phyloP scores from a whole-genome alignment of 2,888 invertebrate species.

The Drosophila pseudotalamancana region DNA sequence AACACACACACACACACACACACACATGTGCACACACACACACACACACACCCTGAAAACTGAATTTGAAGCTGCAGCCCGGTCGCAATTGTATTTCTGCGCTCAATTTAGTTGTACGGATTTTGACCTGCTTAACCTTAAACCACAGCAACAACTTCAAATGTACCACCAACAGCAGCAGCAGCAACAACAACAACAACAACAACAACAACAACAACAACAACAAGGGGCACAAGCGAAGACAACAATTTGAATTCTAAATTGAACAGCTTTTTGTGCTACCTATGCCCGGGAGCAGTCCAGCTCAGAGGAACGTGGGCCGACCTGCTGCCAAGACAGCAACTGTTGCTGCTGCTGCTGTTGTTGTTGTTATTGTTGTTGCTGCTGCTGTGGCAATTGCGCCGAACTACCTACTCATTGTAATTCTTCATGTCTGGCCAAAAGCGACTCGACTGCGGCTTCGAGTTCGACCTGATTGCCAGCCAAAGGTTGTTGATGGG shows the following conservation, averaged over 20 bases:
- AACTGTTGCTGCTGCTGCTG: conserved; percentile 10
- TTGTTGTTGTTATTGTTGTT: conserved; percentile 30
- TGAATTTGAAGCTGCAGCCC: conserved; percentile 46
- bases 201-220: conserved; percentile 21
- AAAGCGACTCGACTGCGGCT: conserved; percentile 58
- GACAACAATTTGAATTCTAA: conserved; percentile 81
- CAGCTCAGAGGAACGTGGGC: conserved; percentile 69
- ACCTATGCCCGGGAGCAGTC: conserved; percentile 76
- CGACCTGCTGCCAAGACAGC: conserved; percentile 75
- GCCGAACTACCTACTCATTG: conserved; percentile 80
- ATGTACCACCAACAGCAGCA: conserved; percentile 42
- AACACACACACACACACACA: conserved; percentile 26
- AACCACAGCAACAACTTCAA: conserved; percentile 49
- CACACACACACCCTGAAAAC: conserved; percentile 22
- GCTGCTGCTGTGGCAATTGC: conserved; percentile 70
- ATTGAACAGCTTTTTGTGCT: conserved; percentile 81
- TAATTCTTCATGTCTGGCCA: conserved; percentile 78
- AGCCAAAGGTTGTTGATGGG: conserved; percentile 47
- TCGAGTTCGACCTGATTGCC: conserved; percentile 70
- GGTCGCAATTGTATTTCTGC: conserved; percentile 77
- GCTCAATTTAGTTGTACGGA: conserved; percentile 84
- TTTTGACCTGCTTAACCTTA: conserved; percentile 83
- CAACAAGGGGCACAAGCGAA: conserved; percentile 61
- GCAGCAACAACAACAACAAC: conserved; percentile 16
- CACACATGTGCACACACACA: conserved; percentile 4